These are phyloP conservation scores for Hydrotaea cyrtoneurina DNA, from an alignment of 2,888 invertebrate species.

Conservation along the genomic window DNA sequence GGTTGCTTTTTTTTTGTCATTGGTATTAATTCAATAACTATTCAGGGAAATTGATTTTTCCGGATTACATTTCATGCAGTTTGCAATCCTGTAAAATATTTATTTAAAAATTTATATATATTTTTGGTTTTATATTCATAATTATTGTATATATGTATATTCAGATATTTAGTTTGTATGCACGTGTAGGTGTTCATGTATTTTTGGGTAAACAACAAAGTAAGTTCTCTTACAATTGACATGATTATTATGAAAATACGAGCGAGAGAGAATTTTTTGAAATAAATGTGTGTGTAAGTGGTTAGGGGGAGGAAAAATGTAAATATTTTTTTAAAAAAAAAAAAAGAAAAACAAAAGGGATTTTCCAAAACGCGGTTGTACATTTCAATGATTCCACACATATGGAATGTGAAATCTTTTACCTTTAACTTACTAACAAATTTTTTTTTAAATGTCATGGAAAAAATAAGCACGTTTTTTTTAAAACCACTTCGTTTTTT, in stretches of 20 bases:
- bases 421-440: no score
- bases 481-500: no score
- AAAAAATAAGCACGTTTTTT: no score
- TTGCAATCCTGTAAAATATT: slow-evolving; percentile 77
- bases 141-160: background rate
- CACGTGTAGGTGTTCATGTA: background rate
- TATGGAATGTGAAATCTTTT: no score
- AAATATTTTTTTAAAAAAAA: background rate
- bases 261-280: background rate
- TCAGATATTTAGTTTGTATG: background rate
- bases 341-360: background rate
- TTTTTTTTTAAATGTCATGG: no score
- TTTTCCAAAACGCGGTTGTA: background rate
- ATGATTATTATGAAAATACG: background rate
- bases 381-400: no score
- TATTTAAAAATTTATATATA: slow-evolving; percentile 35
- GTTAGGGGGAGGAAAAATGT: background rate
- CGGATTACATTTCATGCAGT: slow-evolving; percentile 80
- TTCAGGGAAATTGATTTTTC: slow-evolving; percentile 77
- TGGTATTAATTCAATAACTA: slow-evolving; percentile 73
- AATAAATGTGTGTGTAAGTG: background rate
- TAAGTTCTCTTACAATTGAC: background rate
- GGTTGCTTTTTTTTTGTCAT: background rate
- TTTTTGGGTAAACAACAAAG: background rate
- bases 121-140: slow-evolving; percentile 11